Evolutionary conservation across 2,113 vertebrate species (phyloP).

Genomic region (Rafetus swinhoei): DNA sequence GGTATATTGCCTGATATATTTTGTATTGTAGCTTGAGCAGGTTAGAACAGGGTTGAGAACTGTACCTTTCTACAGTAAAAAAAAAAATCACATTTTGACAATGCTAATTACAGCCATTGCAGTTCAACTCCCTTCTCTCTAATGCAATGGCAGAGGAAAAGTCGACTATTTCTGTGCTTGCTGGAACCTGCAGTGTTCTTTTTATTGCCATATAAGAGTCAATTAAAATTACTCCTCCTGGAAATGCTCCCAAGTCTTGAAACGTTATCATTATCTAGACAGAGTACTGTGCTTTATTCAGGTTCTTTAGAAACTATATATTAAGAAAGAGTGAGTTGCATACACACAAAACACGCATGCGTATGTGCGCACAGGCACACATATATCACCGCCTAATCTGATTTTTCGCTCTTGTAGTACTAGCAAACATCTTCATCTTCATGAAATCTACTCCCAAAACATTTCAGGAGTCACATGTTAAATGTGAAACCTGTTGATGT

Average conservation of each 20-base stretch:
- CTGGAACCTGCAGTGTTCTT: conserved; percentile 69
- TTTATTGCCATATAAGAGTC: conserved; percentile 72
- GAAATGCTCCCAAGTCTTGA: conserved; percentile 55
- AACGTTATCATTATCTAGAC: conserved; percentile 53
- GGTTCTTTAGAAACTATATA: conserved; percentile 38
- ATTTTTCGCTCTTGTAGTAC: conserved; percentile 21
- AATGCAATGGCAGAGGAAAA: conserved; percentile 41
- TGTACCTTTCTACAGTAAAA: conserved; percentile 56
- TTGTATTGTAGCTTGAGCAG: conserved; percentile 58
- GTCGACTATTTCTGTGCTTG: conserved; percentile 13
- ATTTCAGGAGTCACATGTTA: conserved; percentile 11
- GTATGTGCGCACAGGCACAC: not conserved
- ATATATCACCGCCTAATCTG: not conserved
- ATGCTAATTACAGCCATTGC: conserved; percentile 39
- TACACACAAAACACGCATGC: not conserved
- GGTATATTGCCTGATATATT: conserved; percentile 63
- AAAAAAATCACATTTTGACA: conserved; percentile 60
- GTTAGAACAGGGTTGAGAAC: conserved; percentile 58
- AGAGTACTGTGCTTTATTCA: conserved; percentile 41
- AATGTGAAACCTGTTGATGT: conserved; percentile 49
- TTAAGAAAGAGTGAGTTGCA: not conserved
- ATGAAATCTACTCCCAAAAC: not conserved
- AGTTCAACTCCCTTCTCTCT: conserved; percentile 45
- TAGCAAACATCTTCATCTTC: conserved; percentile 27
- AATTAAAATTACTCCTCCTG: conserved; percentile 54